Evolutionary conservation across 2,888 invertebrate genomes (phyloP).

Genomic region (Drosophila atripex): DNA sequence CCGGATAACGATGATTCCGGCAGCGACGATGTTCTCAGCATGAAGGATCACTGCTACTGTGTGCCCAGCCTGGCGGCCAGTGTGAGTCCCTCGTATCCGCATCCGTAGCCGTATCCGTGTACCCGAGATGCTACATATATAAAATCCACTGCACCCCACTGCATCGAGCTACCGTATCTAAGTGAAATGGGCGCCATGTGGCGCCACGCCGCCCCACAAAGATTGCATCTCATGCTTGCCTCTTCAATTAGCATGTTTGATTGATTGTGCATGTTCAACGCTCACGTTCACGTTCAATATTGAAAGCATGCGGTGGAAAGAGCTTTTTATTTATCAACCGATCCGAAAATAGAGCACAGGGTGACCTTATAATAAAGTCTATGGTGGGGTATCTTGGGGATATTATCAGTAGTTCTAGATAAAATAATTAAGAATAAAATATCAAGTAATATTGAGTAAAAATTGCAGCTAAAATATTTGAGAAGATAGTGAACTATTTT

Average conservation of each 20-base stretch:
- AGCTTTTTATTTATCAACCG: slow-evolving; percentile 43
- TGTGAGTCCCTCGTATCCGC: slow-evolving; percentile 78
- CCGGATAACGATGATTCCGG: slow-evolving; percentile 69
- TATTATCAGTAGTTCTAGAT: no score
- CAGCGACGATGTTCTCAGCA: slow-evolving; percentile 80
- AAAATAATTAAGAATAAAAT: no score
- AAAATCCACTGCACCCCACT: slow-evolving; percentile 14
- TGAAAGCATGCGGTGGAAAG: slow-evolving; percentile 39
- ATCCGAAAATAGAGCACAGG: slow-evolving; percentile 45
- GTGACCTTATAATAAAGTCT: slow-evolving; percentile 11
- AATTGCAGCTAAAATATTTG: no score
- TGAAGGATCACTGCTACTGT: slow-evolving; percentile 83
- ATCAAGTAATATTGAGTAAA: no score
- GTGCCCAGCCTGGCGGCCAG: slow-evolving; percentile 82
- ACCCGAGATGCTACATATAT: slow-evolving; percentile 16
- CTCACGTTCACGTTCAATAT: slow-evolving; percentile 48
- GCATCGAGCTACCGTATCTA: slow-evolving; percentile 37
- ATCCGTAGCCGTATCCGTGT: slow-evolving; percentile 36
- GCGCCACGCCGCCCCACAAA: slow-evolving; percentile 30
- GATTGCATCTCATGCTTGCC: slow-evolving; percentile 34
- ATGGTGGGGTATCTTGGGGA: background rate
- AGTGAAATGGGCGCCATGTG: slow-evolving; percentile 42
- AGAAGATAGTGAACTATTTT: no score
- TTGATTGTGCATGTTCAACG: slow-evolving; percentile 44
- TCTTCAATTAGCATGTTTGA: slow-evolving; percentile 61